Percentiles rank a stretch among this genome's conserved stretches.
Evolutionary conservation across 2,113 vertebrate species (phyloP).

Genomic region (Ailuropoda melanoleuca): DNA sequence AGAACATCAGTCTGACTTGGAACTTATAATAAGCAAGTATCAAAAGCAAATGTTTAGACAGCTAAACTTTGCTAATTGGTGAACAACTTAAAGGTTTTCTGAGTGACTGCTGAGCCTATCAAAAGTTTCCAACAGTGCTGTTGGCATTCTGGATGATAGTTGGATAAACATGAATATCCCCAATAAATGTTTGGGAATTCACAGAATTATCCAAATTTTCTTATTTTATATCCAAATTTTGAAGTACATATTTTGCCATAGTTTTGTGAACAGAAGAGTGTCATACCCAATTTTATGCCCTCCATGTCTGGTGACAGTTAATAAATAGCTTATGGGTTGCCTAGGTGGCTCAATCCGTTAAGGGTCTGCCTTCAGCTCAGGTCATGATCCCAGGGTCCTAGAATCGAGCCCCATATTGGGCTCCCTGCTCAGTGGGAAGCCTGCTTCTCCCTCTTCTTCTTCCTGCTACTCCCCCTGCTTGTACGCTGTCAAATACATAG

Average conservation of each 20-base stretch:
- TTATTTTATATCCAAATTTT: too few relatives aligned
- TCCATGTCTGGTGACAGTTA: not conserved
- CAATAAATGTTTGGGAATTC: not conserved
- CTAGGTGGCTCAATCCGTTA: too few relatives aligned
- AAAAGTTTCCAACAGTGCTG: not conserved
- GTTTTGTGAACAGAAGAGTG: not conserved
- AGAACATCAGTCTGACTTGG: constrained; percentile 97
- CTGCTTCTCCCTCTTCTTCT: too few relatives aligned
- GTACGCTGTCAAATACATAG: too few relatives aligned
- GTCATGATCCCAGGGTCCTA: too few relatives aligned
- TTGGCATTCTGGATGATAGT: not conserved
- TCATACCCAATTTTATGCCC: constrained; percentile 1
- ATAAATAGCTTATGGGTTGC: not conserved
- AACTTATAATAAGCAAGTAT: constrained; percentile 98
- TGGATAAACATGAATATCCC: not conserved
- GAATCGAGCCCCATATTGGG: accelerated
- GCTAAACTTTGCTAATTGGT: constrained; percentile 78
- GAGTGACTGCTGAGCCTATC: constrained; percentile 39
- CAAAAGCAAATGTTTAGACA: constrained; percentile 96
- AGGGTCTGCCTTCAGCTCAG: too few relatives aligned
- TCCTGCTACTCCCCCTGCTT: too few relatives aligned
- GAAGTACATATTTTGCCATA: not conserved
- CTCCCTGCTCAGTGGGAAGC: too few relatives aligned
- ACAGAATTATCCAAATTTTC: constrained; percentile 15
- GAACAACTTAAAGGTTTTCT: constrained; percentile 35